Conservation (phyloP, 1,140 invertebrate genomes). For the Drosophila erecta region DNA sequence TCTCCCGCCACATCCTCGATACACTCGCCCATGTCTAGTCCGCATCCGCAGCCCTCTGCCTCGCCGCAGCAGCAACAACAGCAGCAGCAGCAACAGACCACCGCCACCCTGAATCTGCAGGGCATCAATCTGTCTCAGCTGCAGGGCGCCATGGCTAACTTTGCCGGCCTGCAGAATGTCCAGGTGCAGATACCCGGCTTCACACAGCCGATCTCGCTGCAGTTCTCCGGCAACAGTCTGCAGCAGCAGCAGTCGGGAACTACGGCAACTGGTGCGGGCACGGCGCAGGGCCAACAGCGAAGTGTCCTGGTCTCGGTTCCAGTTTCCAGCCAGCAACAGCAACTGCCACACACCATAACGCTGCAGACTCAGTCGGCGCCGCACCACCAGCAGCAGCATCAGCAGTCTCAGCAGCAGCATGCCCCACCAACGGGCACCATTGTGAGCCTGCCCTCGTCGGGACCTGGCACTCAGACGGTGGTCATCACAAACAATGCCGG, state of each 20-base stretch:
- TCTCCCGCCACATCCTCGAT: conserved; percentile 82
- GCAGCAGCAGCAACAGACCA: conserved; percentile 64
- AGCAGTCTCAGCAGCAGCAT: conserved; percentile 56
- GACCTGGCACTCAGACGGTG: conserved; percentile 86
- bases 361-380: conserved; percentile 56
- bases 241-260: conserved; percentile 81
- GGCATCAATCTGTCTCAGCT: conserved; percentile 91
- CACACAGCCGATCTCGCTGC: conserved; percentile 91
- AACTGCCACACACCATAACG: conserved; percentile 67
- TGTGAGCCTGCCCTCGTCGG: conserved; percentile 68
- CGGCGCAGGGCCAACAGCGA: conserved; percentile 57
- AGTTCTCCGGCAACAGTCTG: conserved; percentile 86
- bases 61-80: conserved; percentile 75
- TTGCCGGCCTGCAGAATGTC: conserved; percentile 92
- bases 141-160: conserved; percentile 87
- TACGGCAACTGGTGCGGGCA: conserved; percentile 84
- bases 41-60: conserved; percentile 87
- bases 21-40: conserved; percentile 87
- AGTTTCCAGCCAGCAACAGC: conserved; percentile 77
- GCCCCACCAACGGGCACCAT: conserved; percentile 74
- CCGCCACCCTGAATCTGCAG: conserved; percentile 87
- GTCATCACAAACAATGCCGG: conserved; percentile 85
- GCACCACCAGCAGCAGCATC: conserved; percentile 64
- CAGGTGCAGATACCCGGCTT: conserved; percentile 91
- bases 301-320: conserved; percentile 82